A percentile compares a stretch with the other conserved stretches of the same genome.
Evolutionary conservation across 2,113 vertebrate genomes (phyloP).

Genomic region (Bucco capensis): DNA sequence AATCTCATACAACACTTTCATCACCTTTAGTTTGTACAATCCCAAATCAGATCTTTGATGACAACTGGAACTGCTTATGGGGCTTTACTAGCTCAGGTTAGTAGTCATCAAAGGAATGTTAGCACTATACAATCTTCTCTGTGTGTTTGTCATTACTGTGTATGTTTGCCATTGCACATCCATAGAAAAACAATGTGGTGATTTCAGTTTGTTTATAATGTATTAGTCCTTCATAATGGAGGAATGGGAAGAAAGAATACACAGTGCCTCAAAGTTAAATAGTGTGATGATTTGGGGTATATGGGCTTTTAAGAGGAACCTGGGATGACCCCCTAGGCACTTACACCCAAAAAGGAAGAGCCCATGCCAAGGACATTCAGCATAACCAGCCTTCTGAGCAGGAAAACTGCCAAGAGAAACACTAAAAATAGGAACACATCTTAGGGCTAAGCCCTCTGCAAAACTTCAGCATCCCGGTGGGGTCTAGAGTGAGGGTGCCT

Average conservation of each 20-base stretch:
- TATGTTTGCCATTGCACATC: neutral
- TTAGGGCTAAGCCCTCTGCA: neutral
- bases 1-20: neutral
- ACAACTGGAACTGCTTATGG: conserved; percentile 20
- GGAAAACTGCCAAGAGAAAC: neutral
- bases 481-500: neutral
- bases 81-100: neutral
- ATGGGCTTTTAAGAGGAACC: neutral
- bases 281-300: neutral
- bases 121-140: neutral
- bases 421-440: neutral
- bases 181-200: neutral
- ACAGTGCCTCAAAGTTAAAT: neutral
- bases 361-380: neutral
- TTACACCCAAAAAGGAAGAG: neutral
- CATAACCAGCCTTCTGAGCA: neutral
- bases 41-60: neutral
- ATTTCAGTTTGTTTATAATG: neutral
- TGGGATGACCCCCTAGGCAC: neutral
- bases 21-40: conserved; percentile 29
- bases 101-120: neutral
- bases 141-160: neutral
- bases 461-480: neutral
- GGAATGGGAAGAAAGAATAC: neutral
- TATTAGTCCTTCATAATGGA: neutral